Evolutionary conservation across 2,113 vertebrate species (phyloP).

Genomic region (Heloderma charlesbogerti): DNA sequence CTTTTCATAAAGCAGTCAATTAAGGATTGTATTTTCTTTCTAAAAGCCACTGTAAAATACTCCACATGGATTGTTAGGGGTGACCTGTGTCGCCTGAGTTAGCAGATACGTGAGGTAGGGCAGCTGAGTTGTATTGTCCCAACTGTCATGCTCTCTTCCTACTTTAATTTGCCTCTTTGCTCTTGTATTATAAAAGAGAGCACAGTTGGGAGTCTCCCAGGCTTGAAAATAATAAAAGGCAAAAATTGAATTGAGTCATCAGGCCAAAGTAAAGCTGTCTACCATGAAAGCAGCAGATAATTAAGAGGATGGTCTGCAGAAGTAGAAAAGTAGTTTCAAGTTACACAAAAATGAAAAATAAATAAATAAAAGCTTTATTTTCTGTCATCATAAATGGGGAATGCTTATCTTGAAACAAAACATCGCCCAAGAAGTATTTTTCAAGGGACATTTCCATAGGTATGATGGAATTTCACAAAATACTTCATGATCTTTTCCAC

Average conservation of each 20-base stretch:
- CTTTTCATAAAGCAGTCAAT: constrained; percentile 43
- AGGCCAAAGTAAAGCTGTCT: constrained; percentile 31
- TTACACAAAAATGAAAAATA: constrained; percentile 15
- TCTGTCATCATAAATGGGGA: not conserved
- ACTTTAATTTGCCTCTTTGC: constrained; percentile 37
- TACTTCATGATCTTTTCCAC: not conserved
- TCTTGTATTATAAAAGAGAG: not conserved
- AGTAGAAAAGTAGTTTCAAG: constrained; percentile 7
- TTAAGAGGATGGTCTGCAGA: constrained; percentile 1
- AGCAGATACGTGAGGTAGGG: constrained; percentile 1
- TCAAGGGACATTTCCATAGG: not conserved
- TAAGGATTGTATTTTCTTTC: constrained; percentile 2
- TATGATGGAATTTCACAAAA: not conserved
- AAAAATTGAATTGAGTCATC: constrained; percentile 43
- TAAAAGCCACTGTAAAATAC: constrained; percentile 31
- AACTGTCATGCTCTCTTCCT: constrained; percentile 31
- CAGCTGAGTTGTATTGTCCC: constrained; percentile 20
- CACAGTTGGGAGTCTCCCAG: constrained; percentile 29
- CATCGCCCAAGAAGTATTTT: not conserved
- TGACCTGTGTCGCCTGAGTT: constrained; percentile 49
- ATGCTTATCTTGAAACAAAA: not conserved
- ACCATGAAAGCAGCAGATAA: not conserved
- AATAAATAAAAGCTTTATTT: too few relatives aligned
- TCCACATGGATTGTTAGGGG: constrained; percentile 33
- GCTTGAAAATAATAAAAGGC: constrained; percentile 41